Evolutionary conservation across 2,113 vertebrate genomes (phyloP).

Genomic region (Saguinus imperator): DNA sequence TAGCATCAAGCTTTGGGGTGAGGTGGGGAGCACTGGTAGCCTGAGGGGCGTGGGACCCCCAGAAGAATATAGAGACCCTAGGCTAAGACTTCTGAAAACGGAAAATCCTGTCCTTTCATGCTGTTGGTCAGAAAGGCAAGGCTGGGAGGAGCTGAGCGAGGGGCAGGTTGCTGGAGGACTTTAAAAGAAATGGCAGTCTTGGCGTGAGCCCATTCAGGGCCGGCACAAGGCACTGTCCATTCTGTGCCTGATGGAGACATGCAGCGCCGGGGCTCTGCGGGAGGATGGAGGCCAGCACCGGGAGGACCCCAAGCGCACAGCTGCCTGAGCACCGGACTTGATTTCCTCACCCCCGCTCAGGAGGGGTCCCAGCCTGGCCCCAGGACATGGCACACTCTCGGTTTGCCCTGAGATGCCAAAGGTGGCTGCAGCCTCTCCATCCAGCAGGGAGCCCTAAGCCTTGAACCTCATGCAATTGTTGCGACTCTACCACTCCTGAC

Average conservation of each 20-base stretch:
- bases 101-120: background rate
- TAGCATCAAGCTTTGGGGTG: background rate
- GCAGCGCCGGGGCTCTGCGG: accelerated
- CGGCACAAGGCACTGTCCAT: accelerated
- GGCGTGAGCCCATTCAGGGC: accelerated
- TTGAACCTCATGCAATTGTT: accelerated
- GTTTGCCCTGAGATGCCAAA: background rate
- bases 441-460: background rate
- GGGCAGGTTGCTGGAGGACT: accelerated
- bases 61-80: background rate
- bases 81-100: background rate
- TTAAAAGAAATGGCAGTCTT: background rate
- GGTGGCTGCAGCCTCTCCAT: background rate
- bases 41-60: background rate
- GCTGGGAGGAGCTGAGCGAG: background rate
- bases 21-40: background rate
- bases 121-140: too few species aligned
- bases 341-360: background rate
- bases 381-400: accelerated
- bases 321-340: accelerated
- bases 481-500: accelerated
- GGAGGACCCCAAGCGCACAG: background rate
- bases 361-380: background rate
- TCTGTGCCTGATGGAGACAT: accelerated
- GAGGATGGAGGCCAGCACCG: accelerated